phyloP scores from a whole-genome alignment of 2,113 vertebrate species.

The Gasterosteus aculeatus region DNA sequence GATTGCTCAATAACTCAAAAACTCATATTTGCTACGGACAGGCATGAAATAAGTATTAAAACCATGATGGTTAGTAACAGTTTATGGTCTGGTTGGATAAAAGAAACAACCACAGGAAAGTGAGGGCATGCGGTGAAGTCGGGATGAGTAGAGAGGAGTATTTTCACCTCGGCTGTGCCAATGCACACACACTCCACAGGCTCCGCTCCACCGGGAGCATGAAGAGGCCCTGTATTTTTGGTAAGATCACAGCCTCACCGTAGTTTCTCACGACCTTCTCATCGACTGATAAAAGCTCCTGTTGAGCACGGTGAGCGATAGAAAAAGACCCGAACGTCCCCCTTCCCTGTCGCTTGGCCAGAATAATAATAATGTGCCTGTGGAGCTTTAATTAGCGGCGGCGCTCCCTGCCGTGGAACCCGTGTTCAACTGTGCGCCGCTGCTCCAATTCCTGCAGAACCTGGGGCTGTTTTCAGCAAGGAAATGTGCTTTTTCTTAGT shows the following conservation, averaged over 20 bases:
- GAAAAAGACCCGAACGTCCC: slow-evolving; percentile 51
- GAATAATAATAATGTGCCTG: slow-evolving; percentile 45
- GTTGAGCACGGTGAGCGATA: slow-evolving; percentile 18
- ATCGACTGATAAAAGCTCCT: background rate
- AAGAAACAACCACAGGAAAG: slow-evolving; percentile 4
- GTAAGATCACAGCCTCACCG: slow-evolving; percentile 23
- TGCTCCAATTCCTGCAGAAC: slow-evolving; percentile 10
- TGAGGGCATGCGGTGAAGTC: slow-evolving; percentile 33
- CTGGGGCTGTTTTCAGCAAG: slow-evolving; percentile 30
- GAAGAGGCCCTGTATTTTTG: slow-evolving; percentile 18
- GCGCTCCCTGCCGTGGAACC: slow-evolving; percentile 25
- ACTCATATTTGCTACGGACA: background rate
- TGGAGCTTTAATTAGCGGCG: slow-evolving; percentile 31
- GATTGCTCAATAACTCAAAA: background rate
- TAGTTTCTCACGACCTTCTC: slow-evolving; percentile 1
- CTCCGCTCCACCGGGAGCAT: slow-evolving; percentile 53
- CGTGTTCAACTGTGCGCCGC: slow-evolving; percentile 9
- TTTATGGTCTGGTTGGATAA: background rate
- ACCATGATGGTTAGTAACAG: background rate
- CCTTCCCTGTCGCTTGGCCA: background rate
- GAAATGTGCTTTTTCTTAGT: background rate
- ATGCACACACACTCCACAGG: slow-evolving; percentile 48
- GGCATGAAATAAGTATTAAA: background rate
- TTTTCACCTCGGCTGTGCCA: slow-evolving; percentile 56
- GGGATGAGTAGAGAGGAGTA: slow-evolving; percentile 33